Evolutionary conservation across 1,140 invertebrate genomes (phyloP), one percentile per base, ranked within the genome.

Genomic region (Battus philenor): DNA sequence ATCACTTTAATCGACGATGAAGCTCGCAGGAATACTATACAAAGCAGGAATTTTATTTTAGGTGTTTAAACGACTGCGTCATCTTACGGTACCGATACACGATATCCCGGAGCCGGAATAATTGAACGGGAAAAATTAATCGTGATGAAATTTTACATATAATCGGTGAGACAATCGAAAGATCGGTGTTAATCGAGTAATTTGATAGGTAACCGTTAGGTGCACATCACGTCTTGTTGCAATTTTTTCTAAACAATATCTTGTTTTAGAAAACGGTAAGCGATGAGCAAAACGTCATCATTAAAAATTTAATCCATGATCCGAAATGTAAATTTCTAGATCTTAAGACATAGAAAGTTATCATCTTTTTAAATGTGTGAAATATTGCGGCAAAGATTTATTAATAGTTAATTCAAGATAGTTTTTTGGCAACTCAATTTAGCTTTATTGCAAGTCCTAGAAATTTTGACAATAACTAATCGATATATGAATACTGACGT

Each of bases 381-480:
- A 20, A 36, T 36, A 36, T 36, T 22, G 5, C 4, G 11, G 11
- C 9, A 6, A 20, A 29, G 26, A 29, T 29, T 29, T 36, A 36
- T 36, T 36, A 36, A 36, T 17, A 36, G 33, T 36, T 18, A 20
- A 20, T 36, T 11, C 33, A 4, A 20, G 33, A 11, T 36, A 18
- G 16, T 36, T 4, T 36, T 6, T 13, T 17, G n/a, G 15, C 17
- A 10, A 17, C 33, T 36, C 9, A 22, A 36, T 36, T 36, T 3
- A 36, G 33, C 16, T 36, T 22, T 36, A 36, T 36, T 20, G 17
- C 10, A 36, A 36, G 33, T 36, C 17, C 33, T 36, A 36, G 33
- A 36, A 36, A 36, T 12, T 36, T 36, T 36, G 33, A 36, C 33
- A 20, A n/a, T 11, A 36, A 36, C 33, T 36, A 36, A 36, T 36